Evolutionary conservation across 2,888 invertebrate genomes (phyloP).

Genomic region (Lamellibrachia columna): DNA sequence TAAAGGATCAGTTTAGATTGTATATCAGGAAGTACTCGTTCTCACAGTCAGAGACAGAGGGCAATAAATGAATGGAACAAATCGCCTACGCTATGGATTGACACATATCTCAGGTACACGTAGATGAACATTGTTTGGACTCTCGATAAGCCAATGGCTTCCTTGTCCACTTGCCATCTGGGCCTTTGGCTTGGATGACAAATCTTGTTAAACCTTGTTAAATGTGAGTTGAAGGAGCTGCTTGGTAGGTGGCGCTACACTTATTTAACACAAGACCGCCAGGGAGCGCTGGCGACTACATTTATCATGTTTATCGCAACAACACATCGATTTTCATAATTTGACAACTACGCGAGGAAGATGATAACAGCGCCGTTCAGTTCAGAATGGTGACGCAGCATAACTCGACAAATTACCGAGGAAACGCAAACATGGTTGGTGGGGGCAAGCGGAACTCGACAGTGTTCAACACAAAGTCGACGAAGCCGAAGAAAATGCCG

Average conservation of each 20-base stretch:
- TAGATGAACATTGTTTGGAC: too few species aligned
- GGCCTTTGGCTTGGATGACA: too few species aligned
- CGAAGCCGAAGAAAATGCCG: constrained; percentile 52
- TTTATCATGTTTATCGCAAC: background rate
- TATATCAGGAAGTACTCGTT: too few species aligned
- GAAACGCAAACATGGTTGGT: constrained; percentile 28
- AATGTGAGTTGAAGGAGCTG: background rate
- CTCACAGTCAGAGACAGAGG: too few species aligned
- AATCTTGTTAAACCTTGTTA: too few species aligned
- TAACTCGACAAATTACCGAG: constrained; percentile 33
- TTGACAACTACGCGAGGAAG: background rate
- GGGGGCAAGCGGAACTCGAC: constrained; percentile 37
- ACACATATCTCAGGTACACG: too few species aligned
- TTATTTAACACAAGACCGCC: background rate
- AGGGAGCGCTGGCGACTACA: background rate
- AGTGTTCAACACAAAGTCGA: constrained; percentile 38
- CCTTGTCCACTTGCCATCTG: too few species aligned
- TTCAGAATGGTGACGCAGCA: constrained; percentile 33
- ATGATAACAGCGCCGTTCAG: background rate
- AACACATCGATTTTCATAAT: background rate
- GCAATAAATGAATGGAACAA: too few species aligned
- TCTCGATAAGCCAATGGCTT: too few species aligned
- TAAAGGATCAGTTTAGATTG: too few species aligned
- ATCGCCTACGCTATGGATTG: too few species aligned
- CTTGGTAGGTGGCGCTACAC: background rate